Evolutionary conservation across 1,140 invertebrate genomes (phyloP), one percentile per base, ranked within the genome.

Genomic region (Orchesella cincta): DNA sequence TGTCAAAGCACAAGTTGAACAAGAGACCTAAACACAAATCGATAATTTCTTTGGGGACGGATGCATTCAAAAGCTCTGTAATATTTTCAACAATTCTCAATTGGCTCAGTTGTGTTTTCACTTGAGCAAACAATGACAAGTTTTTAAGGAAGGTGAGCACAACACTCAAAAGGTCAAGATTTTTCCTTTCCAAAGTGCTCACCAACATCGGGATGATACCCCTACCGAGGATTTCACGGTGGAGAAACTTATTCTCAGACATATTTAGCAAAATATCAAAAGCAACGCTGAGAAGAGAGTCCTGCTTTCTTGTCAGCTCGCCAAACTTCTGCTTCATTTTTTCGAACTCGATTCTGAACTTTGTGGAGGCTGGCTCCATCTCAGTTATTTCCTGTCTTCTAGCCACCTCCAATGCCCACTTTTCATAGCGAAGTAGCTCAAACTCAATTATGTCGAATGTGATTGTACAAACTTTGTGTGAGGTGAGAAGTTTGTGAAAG

Each of bases 1-100:
- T 88, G 86, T 99, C 96, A 87, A 99, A 99, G n/a, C 95, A 97
- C 51, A 99, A 89, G 90, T 99, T 99, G 82, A 97, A 95, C 8
- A 99, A 87, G 20, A 98, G 86, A 83, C 94, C 92, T 70, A 98
- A 88, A 28, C 93, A 93, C 73, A 94, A 91, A 86, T 93, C 92
- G n/a, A 95, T 89, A 64, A 98, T 87, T 87, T 97, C 95, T 67
- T 81, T 77, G 0, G 78, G 76, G 20, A 82, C 83, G 85, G 83
- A 67, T 82, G 85, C 76, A 81, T 86, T 78, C n/a, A 90, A 81
- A 33, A 89, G 78, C 70, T 85, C 84, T 14, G 86, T 85, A 46
- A 90, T 80, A 80, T 88, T 88, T 80, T 89, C 89, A 18, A 88
- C 84, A 36, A 89, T 86, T 79, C 85, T 84, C 34, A 86, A 76